Evolutionary conservation across 1,140 invertebrate genomes (phyloP), one percentile per base, ranked within the genome.

Genomic region (Melitaea cinxia): DNA sequence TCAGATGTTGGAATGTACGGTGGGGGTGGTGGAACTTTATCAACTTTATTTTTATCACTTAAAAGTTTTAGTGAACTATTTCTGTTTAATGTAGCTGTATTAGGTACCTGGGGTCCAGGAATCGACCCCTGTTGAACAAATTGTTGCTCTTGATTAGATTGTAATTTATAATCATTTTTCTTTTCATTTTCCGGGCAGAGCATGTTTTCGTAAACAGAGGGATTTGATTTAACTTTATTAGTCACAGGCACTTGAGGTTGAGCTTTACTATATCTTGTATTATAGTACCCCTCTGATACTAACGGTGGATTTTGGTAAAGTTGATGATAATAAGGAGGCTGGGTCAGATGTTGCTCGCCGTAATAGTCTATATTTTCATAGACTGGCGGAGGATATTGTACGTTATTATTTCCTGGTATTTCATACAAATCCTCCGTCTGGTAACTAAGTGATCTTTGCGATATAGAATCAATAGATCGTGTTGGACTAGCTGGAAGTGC

Each of bases 351-450:
- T 63, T 82, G 82, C 33, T 90, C 88, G 9, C 92, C 90, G 88
- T 95, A 96, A 83, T 95, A 96, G 65, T 96, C 95, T 37, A 96
- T 92, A 85, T 97, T 96, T 83, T 96, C 96, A 82, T 96, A 96
- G 19, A 96, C 94, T 24, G 94, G 95, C 52, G 92, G 93, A 61
- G 77, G 81, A 72, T 81, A 89, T 50, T 88, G 89, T 26, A 75
- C 64, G 55, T 77, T 82, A 5, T 83, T 80, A 69, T 90, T 91
- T 19, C 78, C 83, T 24, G 86, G 85, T 62, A 88, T 88, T 70
- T 90, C 86, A 62, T 91, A 91, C 42, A 89, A 78, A 70, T 87
- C 84, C 53, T 88, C 91, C n/a, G 92, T 91, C 75, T 94, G 90
- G 58, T 94, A 94, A 83, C 93, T 94, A 55, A 93, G 93, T 17